Conservation (phyloP, 2,888 invertebrate genomes). For the Cosmopolites sordidus region DNA sequence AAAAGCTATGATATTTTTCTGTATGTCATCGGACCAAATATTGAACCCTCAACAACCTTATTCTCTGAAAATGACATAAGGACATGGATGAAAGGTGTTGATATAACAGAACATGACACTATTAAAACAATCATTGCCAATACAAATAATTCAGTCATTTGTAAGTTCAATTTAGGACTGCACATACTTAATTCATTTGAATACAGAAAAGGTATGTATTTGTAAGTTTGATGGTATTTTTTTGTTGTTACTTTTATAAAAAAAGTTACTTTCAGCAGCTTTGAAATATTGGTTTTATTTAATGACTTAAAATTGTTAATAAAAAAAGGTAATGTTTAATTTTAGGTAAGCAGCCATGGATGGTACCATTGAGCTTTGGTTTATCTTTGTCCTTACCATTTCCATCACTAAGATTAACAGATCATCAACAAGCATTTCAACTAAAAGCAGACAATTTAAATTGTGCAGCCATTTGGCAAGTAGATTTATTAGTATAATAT, state of each 20-base stretch:
- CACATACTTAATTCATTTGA: conserved; percentile 26
- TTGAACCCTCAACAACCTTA: conserved; percentile 25
- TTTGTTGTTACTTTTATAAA: no score
- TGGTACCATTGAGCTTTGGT: conserved; percentile 28
- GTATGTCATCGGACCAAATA: conserved; percentile 30
- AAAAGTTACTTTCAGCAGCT: no score
- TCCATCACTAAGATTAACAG: conserved; percentile 24
- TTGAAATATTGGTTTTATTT: no score
- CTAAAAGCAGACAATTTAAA: conserved; percentile 6
- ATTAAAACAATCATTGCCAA: conserved; percentile 25
- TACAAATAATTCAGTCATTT: conserved; percentile 26
- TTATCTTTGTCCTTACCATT: conserved; percentile 21
- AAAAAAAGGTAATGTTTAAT: no score
- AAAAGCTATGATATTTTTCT: conserved; percentile 27
- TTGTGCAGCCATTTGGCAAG: neutral
- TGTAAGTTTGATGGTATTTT: no score
- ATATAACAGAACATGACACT: conserved; percentile 17
- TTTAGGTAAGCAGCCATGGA: conserved; percentile 27
- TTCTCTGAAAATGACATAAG: conserved; percentile 17
- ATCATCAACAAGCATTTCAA: conserved; percentile 24
- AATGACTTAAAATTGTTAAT: neutral
- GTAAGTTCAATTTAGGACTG: conserved; percentile 26
- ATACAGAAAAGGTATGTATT: conserved; percentile 25
- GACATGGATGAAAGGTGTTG: conserved; percentile 25
- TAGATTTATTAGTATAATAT: neutral